Base-by-base conservation (phyloP, 2,113 vertebrate genomes). In the Grantiella picta region DNA sequence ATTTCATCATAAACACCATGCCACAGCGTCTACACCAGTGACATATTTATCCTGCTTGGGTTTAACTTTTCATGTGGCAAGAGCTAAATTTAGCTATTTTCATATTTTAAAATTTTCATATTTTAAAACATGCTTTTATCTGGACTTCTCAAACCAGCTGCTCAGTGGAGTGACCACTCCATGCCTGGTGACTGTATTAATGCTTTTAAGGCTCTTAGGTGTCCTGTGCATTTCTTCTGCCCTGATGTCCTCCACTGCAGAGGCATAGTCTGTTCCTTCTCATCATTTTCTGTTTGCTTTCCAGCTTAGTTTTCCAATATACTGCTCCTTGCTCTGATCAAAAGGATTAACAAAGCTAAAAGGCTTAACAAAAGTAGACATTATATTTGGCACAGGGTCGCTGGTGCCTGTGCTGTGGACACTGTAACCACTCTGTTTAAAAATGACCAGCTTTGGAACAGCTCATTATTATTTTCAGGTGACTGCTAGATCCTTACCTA, bases 331-430 rank as follows among this genome's bases (percentile, higher is more conserved):
- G 68, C 66, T 65, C 57, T 89, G 73, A 85, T 69, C 4, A 3
- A 89, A 95, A 91, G 84, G 84, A 89, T 95, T 87, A 95, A 36
- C 10, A 65, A 44, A 84, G 63, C 64, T 95, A 88, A 90, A 97
- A 86, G 57, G 73, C 65, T 95, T 82, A 91, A 60, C 20, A 49
- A 68, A 86, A 75, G 52, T 9, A 86, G 61, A 40, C 49, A 73
- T 82, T 65, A 28, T 49, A 65, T 85, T 82, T 85, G 61, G 89
- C 84, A 70, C 59, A 80, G 33, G 27, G 33, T 86, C 0, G 0
- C 27, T n/a, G 33, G 29, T 69, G 57, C 16, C 36, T 85, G 5
- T 57, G 59, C 63, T 82, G 59, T 12, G 38, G 66, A 65, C 7
- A 25, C 19, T 61, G 13, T 53, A 82, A 69, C 45, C 42, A 35